Base-by-base conservation (phyloP, 2,888 invertebrate genomes). In the Scaptomyza flava region DNA sequence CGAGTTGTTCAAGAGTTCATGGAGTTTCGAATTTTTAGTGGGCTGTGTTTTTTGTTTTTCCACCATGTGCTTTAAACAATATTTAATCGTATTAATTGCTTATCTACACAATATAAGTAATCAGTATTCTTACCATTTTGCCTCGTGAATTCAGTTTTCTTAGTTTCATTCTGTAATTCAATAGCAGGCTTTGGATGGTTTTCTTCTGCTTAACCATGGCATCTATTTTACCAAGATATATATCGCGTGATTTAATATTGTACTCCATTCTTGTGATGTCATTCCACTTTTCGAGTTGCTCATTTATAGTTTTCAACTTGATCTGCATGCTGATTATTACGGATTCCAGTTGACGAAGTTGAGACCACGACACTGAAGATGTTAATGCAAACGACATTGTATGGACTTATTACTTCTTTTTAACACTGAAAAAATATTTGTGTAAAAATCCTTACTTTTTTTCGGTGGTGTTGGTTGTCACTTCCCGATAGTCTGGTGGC, bases 171-270 rank as follows among this genome's bases (percentile, higher is more conserved):
- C n/a, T 64, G 20, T 58, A 68, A 6, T 50, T 60, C 0, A 54
- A 31, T 11, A 78, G 30, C 6, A 78, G 51, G 20, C 43, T 57
- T 34, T 41, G 52, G 3, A 68, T 48, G n/a, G 42, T 51, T 3
- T 64, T 54, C 23, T 78, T 74, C 7, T 68, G 58, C 43, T 58
- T 45, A 4, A 78, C 68, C 54, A 74, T 31, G 1, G 30, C 14
- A 20, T 64, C 38, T 1, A 78, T 56, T 17, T 45, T 64, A 12
- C 33, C 54, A 0, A 75, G n/a, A 20, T 34, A 48, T 4, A 12
- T 42, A 43, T 58, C 33, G 5, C 60, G 52, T 12, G 27, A 14
- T 0, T 51, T 36, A 4, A 2, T 23, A 38, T 58, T 64, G 9
- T 20, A 2, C 30, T 57, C 78, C 0, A 45, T 43, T 48, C 60